Conservation (phyloP, 2,888 invertebrate genomes). For the Rambutsinella grinnellia region DNA sequence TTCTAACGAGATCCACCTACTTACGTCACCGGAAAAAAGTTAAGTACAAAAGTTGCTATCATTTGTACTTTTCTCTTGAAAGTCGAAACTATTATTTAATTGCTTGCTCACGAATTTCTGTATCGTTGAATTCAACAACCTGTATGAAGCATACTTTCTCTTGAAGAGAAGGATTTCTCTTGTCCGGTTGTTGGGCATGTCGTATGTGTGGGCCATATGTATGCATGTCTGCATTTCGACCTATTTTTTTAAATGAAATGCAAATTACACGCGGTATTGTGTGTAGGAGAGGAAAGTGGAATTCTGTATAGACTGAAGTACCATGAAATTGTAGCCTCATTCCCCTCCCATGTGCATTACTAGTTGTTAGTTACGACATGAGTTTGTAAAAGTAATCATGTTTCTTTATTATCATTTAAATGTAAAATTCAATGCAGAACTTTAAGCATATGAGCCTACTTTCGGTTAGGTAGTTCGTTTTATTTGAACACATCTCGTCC, state of each 20-base stretch:
- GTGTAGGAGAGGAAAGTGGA: background rate
- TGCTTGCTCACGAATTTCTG: too few species aligned
- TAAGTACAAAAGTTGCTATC: too few species aligned
- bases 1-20: too few species aligned
- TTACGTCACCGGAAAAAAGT: too few species aligned
- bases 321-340: background rate
- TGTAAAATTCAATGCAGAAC: background rate
- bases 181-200: background rate
- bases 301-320: background rate
- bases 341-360: background rate
- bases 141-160: too few species aligned
- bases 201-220: background rate
- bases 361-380: background rate
- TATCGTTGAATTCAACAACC: too few species aligned
- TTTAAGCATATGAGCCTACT: too few species aligned
- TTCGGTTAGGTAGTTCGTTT: too few species aligned
- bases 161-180: background rate
- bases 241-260: constrained; percentile 29
- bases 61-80: too few species aligned
- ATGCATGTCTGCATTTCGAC: constrained; percentile 28
- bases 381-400: background rate
- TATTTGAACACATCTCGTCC: too few species aligned
- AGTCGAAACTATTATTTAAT: too few species aligned
- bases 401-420: background rate
- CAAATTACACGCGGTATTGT: constrained; percentile 13